Evolutionary conservation across 2,888 invertebrate genomes (phyloP), one percentile per base, ranked within the genome.

Genomic region (Drosophila percnosoma): DNA sequence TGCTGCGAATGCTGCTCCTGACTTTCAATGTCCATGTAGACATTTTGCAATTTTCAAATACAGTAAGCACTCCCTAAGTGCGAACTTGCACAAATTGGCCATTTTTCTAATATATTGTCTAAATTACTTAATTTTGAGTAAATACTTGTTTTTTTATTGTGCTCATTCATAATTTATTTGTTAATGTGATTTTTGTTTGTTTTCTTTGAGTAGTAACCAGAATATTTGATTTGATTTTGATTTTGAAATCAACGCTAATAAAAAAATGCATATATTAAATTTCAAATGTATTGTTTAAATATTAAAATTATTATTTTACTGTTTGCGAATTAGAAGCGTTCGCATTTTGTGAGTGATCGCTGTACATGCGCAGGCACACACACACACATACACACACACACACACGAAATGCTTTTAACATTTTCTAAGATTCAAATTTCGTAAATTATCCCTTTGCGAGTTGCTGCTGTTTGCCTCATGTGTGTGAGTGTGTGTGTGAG

Each of bases 371-470:
- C 90, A 83, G 83, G 73, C 83, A 73, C 65, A 78, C 60, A 81
- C 66, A 73, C 53, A 59, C 52, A 49, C 49, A 63, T 10, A 34
- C 45, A 67, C 53, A 69, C 55, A 48, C 29, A 67, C 27, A 38
- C 52, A 27, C 55, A 58, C 61, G 71, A 83, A 88, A 86, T 89
- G 90, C 90, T 90, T 89, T 89, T 87, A 89, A 87, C 87, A 87
- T 85, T 87, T 87, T 90, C 91, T 85, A 90, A 87, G 87, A 87
- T 87, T 90, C 91, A 87, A 87, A 87, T 87, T 87, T 87, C 90
- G 91, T 87, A 87, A 87, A 90, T 87, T 90, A 87, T 90, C 90
- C 87, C 90, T 87, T 87, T 89, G 90, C 80, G 89, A 78, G 81
- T 72, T 89, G 57, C 61, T 72, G 52, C 18, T 31, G 29, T 57